These are phyloP conservation scores for Montipora sp. DNA, from an alignment of 64 coral and sea anemone genomes.

Conservation along the genomic window DNA sequence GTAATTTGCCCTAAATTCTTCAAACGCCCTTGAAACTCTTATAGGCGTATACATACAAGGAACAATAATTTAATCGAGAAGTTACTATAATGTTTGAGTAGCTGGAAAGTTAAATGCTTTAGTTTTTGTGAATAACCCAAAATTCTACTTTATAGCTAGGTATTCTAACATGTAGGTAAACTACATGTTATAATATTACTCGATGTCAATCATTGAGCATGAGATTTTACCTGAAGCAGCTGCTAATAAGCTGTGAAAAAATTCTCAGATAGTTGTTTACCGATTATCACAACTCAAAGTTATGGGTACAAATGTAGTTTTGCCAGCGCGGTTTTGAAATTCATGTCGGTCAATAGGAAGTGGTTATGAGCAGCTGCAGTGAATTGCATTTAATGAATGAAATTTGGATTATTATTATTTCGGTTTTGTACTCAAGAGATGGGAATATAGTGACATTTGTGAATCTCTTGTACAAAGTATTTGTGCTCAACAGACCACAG, in stretches of 20 bases:
- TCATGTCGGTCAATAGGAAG: neutral
- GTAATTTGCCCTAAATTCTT: neutral
- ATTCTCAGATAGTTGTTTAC: neutral
- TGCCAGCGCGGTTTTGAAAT: neutral
- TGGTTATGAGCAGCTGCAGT: neutral
- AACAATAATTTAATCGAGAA: neutral
- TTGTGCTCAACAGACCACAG: no score
- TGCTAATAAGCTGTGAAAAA: neutral
- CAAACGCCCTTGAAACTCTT: no score
- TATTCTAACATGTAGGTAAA: neutral
- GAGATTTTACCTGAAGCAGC: neutral
- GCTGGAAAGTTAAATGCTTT: neutral
- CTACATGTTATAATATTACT: neutral
- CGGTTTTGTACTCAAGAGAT: neutral
- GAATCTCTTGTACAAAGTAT: no score
- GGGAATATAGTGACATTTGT: slow-evolving; percentile 19
- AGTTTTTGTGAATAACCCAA: no score
- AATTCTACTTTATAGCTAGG: no score
- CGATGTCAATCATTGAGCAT: neutral
- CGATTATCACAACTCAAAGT: neutral
- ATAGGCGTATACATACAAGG: neutral
- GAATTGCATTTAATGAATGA: neutral
- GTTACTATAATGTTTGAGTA: neutral
- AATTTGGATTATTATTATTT: neutral
- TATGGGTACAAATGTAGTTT: neutral